Conservation (phyloP, 2,888 invertebrate species). For the Melolontha melolontha region DNA sequence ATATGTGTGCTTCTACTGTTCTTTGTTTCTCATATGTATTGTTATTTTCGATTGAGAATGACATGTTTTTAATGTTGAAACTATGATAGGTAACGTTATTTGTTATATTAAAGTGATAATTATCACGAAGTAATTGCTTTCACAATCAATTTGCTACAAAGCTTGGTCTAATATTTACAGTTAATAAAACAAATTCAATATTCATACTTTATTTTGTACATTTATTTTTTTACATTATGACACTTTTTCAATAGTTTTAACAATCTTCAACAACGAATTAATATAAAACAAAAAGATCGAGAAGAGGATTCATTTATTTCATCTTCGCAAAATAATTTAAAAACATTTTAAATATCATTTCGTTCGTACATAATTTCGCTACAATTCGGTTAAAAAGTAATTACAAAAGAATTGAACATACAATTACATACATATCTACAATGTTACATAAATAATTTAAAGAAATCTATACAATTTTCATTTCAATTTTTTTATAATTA, state of each 20-base stretch:
- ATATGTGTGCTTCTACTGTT: too few relatives aligned
- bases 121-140: too few relatives aligned
- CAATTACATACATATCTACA: conserved; percentile 43
- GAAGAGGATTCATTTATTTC: conserved; percentile 3
- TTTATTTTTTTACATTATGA: conserved; percentile 45
- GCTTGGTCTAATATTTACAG: too few relatives aligned
- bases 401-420: conserved; percentile 20
- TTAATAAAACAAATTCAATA: not conserved
- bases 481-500: conserved; percentile 18
- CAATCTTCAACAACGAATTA: conserved; percentile 38
- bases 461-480: conserved; percentile 26
- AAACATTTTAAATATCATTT: conserved; percentile 1
- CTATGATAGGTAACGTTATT: too few relatives aligned
- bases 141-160: too few relatives aligned
- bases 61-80: too few relatives aligned
- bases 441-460: conserved; percentile 39
- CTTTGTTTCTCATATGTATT: too few relatives aligned
- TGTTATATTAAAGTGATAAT: too few relatives aligned
- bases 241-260: conserved; percentile 41
- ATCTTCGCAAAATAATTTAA: conserved; percentile 25
- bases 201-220: conserved; percentile 41
- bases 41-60: too few relatives aligned
- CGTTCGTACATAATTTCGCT: conserved; percentile 15
- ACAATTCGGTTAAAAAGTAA: not conserved
- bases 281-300: conserved; percentile 7